These are phyloP conservation scores for Aradophagus sp. DNA, from an alignment of 1,140 invertebrate species.

Conservation along the genomic window DNA sequence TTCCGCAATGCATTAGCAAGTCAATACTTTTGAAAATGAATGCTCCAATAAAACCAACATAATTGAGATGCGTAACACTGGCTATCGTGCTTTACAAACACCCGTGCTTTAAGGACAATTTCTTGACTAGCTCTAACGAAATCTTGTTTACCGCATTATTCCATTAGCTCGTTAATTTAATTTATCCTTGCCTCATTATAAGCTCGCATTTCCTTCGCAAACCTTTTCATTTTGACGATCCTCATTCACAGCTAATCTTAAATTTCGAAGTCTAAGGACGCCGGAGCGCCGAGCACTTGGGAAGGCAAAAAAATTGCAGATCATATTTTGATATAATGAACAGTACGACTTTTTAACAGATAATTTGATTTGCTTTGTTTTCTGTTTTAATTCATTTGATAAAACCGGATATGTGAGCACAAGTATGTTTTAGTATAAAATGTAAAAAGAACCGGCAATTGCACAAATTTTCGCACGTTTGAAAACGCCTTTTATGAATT, in stretches of 20 bases:
- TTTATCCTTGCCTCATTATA: slow-evolving; percentile 33
- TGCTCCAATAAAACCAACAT: not conserved
- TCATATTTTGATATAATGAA: too few species aligned
- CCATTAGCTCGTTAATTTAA: slow-evolving; percentile 38
- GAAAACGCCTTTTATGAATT: too few species aligned
- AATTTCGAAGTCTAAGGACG: slow-evolving; percentile 8
- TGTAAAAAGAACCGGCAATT: too few species aligned
- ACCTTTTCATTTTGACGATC: slow-evolving; percentile 32
- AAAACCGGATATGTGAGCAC: too few species aligned
- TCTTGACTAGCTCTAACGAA: slow-evolving; percentile 16
- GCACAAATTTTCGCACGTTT: too few species aligned
- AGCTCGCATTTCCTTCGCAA: slow-evolving; percentile 20
- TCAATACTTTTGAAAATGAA: too few species aligned
- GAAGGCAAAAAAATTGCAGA: not conserved
- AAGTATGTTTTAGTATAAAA: too few species aligned
- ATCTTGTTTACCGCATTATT: slow-evolving; percentile 32
- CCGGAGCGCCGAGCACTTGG: not conserved
- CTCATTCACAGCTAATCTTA: slow-evolving; percentile 15
- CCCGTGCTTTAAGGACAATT: slow-evolving; percentile 6
- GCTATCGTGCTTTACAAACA: slow-evolving; percentile 16
- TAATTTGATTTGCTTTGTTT: too few species aligned
- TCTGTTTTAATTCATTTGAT: too few species aligned
- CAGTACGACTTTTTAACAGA: too few species aligned
- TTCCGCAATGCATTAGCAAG: too few species aligned
- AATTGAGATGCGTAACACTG: not conserved